These are phyloP conservation scores for Acanthoscelides obtectus DNA, from an alignment of 2,888 invertebrate species.

Conservation along the genomic window DNA sequence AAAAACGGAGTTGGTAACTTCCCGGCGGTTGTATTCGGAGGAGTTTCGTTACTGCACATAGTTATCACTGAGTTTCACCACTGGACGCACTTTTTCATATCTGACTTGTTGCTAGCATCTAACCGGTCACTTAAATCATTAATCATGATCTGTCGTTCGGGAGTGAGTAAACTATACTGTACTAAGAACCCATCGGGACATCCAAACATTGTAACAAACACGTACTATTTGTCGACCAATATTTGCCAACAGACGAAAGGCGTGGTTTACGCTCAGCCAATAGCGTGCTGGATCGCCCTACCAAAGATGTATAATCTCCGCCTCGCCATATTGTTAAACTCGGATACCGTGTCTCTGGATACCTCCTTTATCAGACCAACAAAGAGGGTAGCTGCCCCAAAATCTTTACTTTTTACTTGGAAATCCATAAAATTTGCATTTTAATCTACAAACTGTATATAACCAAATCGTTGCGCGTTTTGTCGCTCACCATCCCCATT, in stretches of 20 bases:
- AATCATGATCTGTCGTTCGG: constrained; percentile 38
- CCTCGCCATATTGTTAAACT: constrained; percentile 49
- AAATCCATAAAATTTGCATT: constrained; percentile 36
- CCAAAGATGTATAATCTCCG: constrained; percentile 40
- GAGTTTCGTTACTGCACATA: constrained; percentile 49
- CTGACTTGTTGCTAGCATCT: constrained; percentile 6
- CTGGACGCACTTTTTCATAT: constrained; percentile 5
- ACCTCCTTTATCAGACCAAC: constrained; percentile 30
- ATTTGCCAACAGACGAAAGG: constrained; percentile 49
- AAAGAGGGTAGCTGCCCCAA: constrained; percentile 34
- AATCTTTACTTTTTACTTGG: constrained; percentile 35
- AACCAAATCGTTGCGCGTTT: constrained; percentile 6
- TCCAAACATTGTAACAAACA: constrained; percentile 50
- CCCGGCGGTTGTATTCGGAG: constrained; percentile 38
- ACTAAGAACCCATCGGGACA: constrained; percentile 46
- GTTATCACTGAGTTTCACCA: constrained; percentile 6
- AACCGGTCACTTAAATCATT: constrained; percentile 27
- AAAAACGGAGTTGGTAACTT: constrained; percentile 42
- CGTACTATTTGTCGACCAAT: constrained; percentile 50
- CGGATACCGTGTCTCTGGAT: constrained; percentile 31
- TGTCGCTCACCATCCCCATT: not conserved
- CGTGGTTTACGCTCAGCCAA: constrained; percentile 40
- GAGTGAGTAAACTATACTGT: constrained; percentile 44
- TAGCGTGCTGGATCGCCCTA: constrained; percentile 36
- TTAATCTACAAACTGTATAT: constrained; percentile 24